These are phyloP conservation scores for Manduca sexta DNA, from an alignment of 1,140 invertebrate species.

Conservation along the genomic window DNA sequence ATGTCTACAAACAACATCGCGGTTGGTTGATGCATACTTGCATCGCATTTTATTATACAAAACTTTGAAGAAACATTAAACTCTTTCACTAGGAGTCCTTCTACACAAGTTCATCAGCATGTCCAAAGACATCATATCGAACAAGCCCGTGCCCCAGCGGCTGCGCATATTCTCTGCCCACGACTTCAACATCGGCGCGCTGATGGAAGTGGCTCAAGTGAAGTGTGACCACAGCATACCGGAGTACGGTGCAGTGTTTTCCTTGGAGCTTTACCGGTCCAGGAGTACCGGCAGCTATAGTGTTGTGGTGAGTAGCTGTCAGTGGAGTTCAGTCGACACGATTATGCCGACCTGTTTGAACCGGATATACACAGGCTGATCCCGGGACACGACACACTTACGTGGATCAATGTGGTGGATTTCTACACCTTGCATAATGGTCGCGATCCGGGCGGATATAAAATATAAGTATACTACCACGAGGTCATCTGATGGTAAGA, in stretches of 20 bases:
- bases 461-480: too few species aligned
- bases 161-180: conserved; percentile 45
- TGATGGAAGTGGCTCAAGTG: conserved; percentile 49
- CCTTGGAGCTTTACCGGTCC: conserved; percentile 44
- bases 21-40: too few species aligned
- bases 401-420: too few species aligned
- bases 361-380: too few species aligned
- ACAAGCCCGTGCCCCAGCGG: conserved; percentile 28
- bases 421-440: too few species aligned
- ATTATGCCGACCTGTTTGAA: too few species aligned
- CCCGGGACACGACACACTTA: too few species aligned
- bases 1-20: too few species aligned
- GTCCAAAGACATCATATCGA: conserved; percentile 32
- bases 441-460: too few species aligned
- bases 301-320: conserved; percentile 54
- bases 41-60: too few species aligned
- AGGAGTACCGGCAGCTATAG: conserved; percentile 35
- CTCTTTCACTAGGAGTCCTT: conserved; percentile 37
- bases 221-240: conserved; percentile 39
- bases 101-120: conserved; percentile 45
- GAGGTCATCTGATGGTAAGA: too few species aligned
- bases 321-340: too few species aligned
- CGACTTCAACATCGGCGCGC: conserved; percentile 56
- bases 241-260: conserved; percentile 50
- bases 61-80: not conserved